Base-by-base conservation (phyloP, 2,797 vertebrate genomes). In the Crax fasciolata region DNA sequence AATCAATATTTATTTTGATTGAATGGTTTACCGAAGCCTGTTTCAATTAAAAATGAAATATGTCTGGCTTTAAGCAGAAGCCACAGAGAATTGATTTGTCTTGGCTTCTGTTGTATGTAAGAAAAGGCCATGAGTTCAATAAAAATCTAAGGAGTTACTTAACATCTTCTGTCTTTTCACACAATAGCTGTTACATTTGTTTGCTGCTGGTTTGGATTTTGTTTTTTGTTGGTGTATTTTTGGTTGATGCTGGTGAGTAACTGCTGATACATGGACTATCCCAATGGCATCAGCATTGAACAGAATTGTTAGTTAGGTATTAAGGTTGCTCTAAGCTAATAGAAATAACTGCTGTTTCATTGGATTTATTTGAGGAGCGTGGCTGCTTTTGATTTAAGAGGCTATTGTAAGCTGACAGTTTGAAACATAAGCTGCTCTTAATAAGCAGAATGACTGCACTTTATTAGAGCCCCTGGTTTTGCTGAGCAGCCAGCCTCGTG, bases 321-420 rank as follows among this genome's bases (percentile, higher is more conserved):
- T 93, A 85, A 71, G 67, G 65, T 54, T 93, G 82, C 87, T 91
- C 54, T 78, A 65, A 85, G 89, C 79, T 67, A 72, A 78, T 59
- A 76, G 83, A 76, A 94, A 62, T 73, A 90, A 75, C 89, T 86
- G 79, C 91, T 88, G 76, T 93, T 95, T 87, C 92, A 63, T 21
- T 95, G 93, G 83, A 93, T 96, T 94, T 96, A 71, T 92, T 73
- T 94, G 91, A 96, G 83, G 67, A 94, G 59, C 12, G 3, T 59
- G 77, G 93, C 88, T 95, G 77, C 83, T 94, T 94, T 87, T 78
- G 85, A 52, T 78, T 95, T 82, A 75, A 93, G 86, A 95, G 92
- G 83, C 91, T 91, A 72, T 97, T 94, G 76, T 88, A 72, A 94
- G 74, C 76, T 95, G 95, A 94, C 93, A 93, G 85, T 95, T 95